Base-by-base conservation (phyloP, 2,888 invertebrate species). In the Melipona beecheii region DNA sequence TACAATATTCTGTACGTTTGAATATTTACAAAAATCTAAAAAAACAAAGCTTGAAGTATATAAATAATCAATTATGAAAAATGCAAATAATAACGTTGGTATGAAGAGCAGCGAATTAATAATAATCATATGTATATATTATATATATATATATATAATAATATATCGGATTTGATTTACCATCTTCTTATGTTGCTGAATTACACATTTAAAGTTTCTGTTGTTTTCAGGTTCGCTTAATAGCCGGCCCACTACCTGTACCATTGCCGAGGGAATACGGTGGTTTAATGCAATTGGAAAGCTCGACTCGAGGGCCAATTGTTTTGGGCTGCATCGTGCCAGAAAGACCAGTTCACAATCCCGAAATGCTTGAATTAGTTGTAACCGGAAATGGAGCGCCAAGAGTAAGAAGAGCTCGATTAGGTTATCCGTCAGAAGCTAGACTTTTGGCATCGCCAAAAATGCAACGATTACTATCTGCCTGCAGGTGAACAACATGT, bases 311-410 rank as follows among this genome's bases (percentile, higher is more conserved):
- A 49, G 94, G 94, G 56, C 93, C 94, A 68, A 95, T 95, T 75
- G 95, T 96, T 68, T 92, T 96, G 76, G 95, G 95, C 19, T 95
- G 95, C 85, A 94, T 95, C 60, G 93, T 95, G 83, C 94, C 94
- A 78, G 94, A 94, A 86, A 92, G 93, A 85, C 94, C 94, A 62
- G 94, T 93, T 69, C 93, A 94, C 78, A 94, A 93, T 91, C 94
- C 94, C 72, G 94, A 94, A 90, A 94, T 94, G 94, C 90, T 94
- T 21, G 94, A 94, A 85, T 91, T 94, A 49, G 93, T 94, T 64
- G 94, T 94, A 60, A 91, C 94, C 75, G 94, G 94, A 80, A 93
- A 87, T 77, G 93, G 94, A 92, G 92, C 94, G 83, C 93, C 94
- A 74, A 88, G 94, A 89, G 92, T 94, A 73, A 91, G 93, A 86